phyloP scores from a whole-genome alignment of 2,113 vertebrate genomes.

The Tautogolabrus adspersus region DNA sequence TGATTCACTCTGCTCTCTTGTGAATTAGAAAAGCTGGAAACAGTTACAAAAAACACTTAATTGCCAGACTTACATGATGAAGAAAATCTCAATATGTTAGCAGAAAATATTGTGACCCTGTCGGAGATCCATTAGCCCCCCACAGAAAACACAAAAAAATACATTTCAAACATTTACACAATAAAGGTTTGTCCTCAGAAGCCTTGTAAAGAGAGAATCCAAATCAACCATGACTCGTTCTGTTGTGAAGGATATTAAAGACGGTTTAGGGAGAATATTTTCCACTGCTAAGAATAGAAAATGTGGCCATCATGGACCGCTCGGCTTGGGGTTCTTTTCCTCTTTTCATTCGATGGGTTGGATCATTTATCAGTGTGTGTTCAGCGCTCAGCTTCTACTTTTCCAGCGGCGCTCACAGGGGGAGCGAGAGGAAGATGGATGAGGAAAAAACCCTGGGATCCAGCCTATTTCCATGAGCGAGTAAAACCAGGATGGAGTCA shows the following conservation, averaged over 20 bases:
- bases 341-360: constrained; percentile 14
- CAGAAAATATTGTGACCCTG: constrained; percentile 20
- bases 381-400: constrained; percentile 47
- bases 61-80: constrained; percentile 28
- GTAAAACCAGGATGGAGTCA: constrained; percentile 25
- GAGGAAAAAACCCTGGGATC: constrained; percentile 46
- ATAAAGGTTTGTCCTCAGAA: background rate
- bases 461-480: constrained; percentile 48
- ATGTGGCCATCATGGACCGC: background rate
- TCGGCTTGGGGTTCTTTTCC: constrained; percentile 34
- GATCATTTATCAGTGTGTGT: constrained; percentile 64
- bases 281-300: constrained; percentile 25
- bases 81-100: constrained; percentile 20
- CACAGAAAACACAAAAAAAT: background rate
- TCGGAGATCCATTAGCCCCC: background rate
- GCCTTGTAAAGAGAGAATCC: background rate
- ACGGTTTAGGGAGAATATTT: constrained; percentile 31
- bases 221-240: background rate
- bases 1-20: constrained; percentile 53
- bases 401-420: constrained; percentile 43
- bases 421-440: constrained; percentile 58
- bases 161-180: background rate
- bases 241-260: constrained; percentile 1
- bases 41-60: constrained; percentile 47
- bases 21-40: constrained; percentile 57